Conservation (phyloP, 2,797 vertebrate species). For the Pogoniulus pusillus region DNA sequence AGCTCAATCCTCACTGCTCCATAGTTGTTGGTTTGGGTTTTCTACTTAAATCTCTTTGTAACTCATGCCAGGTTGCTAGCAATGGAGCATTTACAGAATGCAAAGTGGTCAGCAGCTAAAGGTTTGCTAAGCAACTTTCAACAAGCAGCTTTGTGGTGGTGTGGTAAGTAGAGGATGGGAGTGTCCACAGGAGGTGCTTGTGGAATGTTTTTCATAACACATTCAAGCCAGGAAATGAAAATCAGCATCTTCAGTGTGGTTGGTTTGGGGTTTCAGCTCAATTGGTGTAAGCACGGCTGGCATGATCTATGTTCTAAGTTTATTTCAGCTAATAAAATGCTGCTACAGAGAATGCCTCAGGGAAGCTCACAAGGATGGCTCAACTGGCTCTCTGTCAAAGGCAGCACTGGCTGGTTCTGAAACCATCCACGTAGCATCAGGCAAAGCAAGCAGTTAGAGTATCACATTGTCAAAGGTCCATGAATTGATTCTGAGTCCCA, state of each 20-base stretch:
- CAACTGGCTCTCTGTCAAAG: neutral
- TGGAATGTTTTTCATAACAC: neutral
- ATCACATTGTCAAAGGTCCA: neutral
- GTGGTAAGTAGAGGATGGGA: neutral
- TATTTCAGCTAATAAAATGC: neutral
- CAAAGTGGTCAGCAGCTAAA: neutral
- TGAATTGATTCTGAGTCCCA: neutral
- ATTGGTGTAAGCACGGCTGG: neutral
- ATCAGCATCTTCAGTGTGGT: neutral
- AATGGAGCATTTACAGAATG: neutral
- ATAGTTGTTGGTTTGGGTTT: neutral
- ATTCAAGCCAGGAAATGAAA: neutral
- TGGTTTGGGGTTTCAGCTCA: neutral
- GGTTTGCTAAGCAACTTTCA: neutral
- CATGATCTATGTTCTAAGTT: neutral
- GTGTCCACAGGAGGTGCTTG: neutral
- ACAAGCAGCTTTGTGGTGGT: neutral
- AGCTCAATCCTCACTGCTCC: neutral
- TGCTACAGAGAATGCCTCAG: neutral
- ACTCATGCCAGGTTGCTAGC: neutral
- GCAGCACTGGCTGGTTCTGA: neutral
- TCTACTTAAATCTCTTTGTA: neutral
- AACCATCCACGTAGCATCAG: neutral
- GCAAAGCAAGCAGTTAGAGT: neutral
- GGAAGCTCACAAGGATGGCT: neutral